These are phyloP conservation scores for Montipora foliosa DNA, from an alignment of 64 coral and sea anemone genomes.

Conservation along the genomic window DNA sequence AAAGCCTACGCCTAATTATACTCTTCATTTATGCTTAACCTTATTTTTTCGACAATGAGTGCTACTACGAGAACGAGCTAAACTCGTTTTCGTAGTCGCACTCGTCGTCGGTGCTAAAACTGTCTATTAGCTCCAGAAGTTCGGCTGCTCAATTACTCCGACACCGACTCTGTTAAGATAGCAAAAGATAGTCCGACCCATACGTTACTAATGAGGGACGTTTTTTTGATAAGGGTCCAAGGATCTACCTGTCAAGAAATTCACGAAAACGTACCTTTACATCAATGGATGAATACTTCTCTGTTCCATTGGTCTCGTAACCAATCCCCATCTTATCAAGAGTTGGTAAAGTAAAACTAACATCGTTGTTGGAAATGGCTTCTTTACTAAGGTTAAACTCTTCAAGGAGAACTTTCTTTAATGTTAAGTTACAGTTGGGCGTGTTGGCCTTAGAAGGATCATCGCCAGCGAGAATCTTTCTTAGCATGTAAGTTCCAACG, in stretches of 20 bases:
- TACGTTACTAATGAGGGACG: no score
- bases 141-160: no score
- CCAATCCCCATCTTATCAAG: conserved; percentile 39
- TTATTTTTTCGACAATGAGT: no score
- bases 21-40: no score
- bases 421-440: conserved; percentile 42
- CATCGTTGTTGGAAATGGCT: conserved; percentile 22
- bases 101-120: no score
- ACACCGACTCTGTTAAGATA: no score
- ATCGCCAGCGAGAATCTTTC: conserved; percentile 49
- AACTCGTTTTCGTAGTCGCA: no score
- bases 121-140: no score
- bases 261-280: background rate
- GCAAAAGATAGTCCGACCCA: no score
- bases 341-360: conserved; percentile 49
- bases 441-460: background rate
- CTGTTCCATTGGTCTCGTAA: conserved; percentile 21
- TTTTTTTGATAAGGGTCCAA: no score
- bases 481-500: background rate
- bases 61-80: no score
- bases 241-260: background rate
- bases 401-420: conserved; percentile 24
- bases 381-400: conserved; percentile 5
- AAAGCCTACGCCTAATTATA: no score
- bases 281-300: conserved; percentile 19